Evolutionary conservation across 2,797 vertebrate genomes (phyloP).

Genomic region (Martes flavigula): DNA sequence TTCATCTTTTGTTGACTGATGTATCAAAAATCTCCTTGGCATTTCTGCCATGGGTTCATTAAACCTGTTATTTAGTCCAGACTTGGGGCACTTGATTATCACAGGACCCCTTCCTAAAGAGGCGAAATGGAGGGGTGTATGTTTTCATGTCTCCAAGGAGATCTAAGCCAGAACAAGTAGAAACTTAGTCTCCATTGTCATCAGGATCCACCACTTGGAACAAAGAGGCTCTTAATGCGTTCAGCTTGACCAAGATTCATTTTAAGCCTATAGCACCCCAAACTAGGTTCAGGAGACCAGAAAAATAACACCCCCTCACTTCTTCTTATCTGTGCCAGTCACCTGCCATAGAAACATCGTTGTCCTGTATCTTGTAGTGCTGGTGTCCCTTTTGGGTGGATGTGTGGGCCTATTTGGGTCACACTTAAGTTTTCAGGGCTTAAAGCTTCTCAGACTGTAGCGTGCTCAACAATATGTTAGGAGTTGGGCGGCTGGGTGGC

Average conservation of each 20-base stretch:
- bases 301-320: neutral
- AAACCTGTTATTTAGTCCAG: neutral
- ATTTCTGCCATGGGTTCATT: neutral
- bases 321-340: neutral
- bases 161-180: neutral
- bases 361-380: neutral
- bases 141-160: neutral
- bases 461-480: neutral
- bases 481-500: too few species aligned
- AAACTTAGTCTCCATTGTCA: neutral
- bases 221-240: neutral
- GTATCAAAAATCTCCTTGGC: neutral
- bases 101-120: neutral
- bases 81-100: neutral
- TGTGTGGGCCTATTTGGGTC: neutral
- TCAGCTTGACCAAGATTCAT: neutral
- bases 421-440: neutral
- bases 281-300: neutral
- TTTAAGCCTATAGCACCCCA: neutral
- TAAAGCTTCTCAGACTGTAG: neutral
- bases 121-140: neutral
- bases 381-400: neutral
- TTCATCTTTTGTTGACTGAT: neutral
- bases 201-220: neutral
- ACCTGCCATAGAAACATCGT: neutral